These are phyloP conservation scores for Anneissia japonica DNA, from an alignment of 35 echinoderm and acorn worm genomes.

Conservation along the genomic window DNA sequence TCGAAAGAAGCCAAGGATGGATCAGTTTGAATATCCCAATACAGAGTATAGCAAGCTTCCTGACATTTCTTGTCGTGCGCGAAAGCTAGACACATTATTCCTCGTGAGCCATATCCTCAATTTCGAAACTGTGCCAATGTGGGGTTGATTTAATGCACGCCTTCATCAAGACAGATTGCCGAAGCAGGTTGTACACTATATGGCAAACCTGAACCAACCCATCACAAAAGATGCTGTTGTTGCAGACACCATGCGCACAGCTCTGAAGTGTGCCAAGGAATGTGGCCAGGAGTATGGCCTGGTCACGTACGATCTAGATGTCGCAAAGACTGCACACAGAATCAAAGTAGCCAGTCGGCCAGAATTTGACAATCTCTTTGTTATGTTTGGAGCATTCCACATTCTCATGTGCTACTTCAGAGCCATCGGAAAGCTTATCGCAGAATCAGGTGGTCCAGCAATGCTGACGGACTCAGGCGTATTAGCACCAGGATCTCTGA, in stretches of 20 bases:
- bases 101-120: neutral
- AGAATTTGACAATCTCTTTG: slow-evolving; percentile 29
- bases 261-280: slow-evolving; percentile 11
- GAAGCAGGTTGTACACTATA: slow-evolving; percentile 6
- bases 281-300: slow-evolving; percentile 14
- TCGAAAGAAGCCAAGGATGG: no score
- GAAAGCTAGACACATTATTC: no score
- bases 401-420: slow-evolving; percentile 25
- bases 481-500: slow-evolving; percentile 23
- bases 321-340: slow-evolving; percentile 29
- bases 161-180: slow-evolving; percentile 9
- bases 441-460: slow-evolving; percentile 20
- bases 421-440: slow-evolving; percentile 6
- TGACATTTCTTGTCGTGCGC: no score
- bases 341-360: slow-evolving; percentile 14
- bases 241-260: neutral
- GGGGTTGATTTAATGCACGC: slow-evolving; percentile 12
- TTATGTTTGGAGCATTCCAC: slow-evolving; percentile 27
- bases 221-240: slow-evolving; percentile 15
- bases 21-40: no score
- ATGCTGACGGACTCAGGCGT: slow-evolving; percentile 29
- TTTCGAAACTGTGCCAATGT: slow-evolving; percentile 11
- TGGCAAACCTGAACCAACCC: neutral
- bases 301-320: slow-evolving; percentile 17
- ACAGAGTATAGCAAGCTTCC: no score